A percentile compares a stretch with the other conserved stretches of the same genome.
Evolutionary conservation across 2,888 invertebrate species (phyloP).

Genomic region (Labia minor): DNA sequence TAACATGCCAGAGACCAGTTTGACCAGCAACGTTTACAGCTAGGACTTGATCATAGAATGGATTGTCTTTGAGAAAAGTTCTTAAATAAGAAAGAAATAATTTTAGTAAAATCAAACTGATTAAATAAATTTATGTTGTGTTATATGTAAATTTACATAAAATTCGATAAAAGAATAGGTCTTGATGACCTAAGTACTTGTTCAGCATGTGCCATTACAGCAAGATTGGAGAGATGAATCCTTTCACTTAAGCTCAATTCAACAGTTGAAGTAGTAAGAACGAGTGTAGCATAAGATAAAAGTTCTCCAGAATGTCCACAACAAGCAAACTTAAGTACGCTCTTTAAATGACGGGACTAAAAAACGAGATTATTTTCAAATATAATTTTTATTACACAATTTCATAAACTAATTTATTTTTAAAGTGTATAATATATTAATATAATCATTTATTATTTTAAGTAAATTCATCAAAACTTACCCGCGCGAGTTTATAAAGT

Average conservation of each 20-base stretch:
- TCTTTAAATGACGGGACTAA: conserved; percentile 47
- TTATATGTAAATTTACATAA: conserved; percentile 3
- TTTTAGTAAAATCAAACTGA: background rate
- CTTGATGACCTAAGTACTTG: conserved; percentile 37
- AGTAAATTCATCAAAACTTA: conserved; percentile 33
- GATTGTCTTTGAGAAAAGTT: conserved; percentile 44
- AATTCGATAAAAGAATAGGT: background rate
- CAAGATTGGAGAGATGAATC: conserved; percentile 53
- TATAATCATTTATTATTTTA: too few species aligned
- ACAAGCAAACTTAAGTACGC: conserved; percentile 50
- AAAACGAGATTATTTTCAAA: too few species aligned
- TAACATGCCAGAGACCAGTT: conserved; percentile 49
- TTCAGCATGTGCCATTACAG: conserved; percentile 53
- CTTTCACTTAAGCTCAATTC: conserved; percentile 44
- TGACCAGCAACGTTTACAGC: conserved; percentile 53
- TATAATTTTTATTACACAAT: background rate
- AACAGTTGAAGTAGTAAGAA: conserved; percentile 39
- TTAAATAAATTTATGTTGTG: background rate
- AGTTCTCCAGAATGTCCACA: conserved; percentile 51
- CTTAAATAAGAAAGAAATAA: background rate
- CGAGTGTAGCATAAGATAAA: conserved; percentile 45
- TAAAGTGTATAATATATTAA: background rate
- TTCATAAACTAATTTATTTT: too few species aligned
- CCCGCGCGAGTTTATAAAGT: conserved; percentile 69
- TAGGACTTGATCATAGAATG: conserved; percentile 51